phyloP scores from a whole-genome alignment of 2,113 vertebrate species.

The Ovis aries region ARS-UI_Ramb_v3.0 NC_056056.1:144660501-144661000 shows the following conservation, averaged over 20 bases:
- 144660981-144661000: not conserved
- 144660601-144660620: slow-evolving; percentile 18
- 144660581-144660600: slow-evolving; percentile 4
- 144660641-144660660: not conserved
- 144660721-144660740: not conserved
- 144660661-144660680: not conserved
- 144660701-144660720: not conserved
- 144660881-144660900: not conserved
- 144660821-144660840: not conserved
- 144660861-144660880: not conserved
- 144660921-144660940: not conserved
- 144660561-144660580: slow-evolving; percentile 28
- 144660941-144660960: not conserved
- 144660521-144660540: not conserved
- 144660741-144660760: not conserved
- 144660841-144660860: not conserved
- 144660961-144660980: not conserved
- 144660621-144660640: not conserved
- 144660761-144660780: not conserved
- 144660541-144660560: not conserved
- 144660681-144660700: not conserved
- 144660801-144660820: not conserved
- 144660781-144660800: not conserved
- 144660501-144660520: slow-evolving; percentile 7
- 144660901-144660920: not conserved